Evolutionary conservation across 2,888 invertebrate genomes (phyloP).

Genomic region (Acanthosepion pharaonis): DNA sequence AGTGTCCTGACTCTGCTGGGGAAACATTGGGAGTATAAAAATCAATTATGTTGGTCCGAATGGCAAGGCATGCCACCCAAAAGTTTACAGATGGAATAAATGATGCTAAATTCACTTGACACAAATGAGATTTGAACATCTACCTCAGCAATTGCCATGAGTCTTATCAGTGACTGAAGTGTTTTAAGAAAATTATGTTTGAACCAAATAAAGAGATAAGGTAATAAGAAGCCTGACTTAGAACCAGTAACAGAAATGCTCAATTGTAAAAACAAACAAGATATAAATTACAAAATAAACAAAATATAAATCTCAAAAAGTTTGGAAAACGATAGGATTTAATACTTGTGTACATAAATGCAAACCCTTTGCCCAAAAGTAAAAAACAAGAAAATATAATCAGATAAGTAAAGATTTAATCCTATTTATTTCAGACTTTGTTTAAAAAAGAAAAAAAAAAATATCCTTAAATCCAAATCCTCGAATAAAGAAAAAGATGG

Average conservation of each 20-base stretch:
- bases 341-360: not conserved
- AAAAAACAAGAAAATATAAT: not conserved
- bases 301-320: not conserved
- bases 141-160: not conserved
- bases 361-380: not conserved
- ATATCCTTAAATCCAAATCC: constrained; percentile 1
- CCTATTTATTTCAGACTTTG: constrained; percentile 6
- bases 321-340: not conserved
- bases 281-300: too few relatives aligned
- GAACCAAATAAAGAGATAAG: not conserved
- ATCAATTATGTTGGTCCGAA: too few relatives aligned
- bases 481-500: not conserved
- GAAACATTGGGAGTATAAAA: too few relatives aligned
- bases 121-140: not conserved
- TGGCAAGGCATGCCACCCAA: too few relatives aligned
- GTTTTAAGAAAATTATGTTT: constrained; percentile 18
- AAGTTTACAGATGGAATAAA: not conserved
- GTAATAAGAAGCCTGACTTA: not conserved
- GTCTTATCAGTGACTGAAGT: not conserved
- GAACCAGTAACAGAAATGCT: not conserved
- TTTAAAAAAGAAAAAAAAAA: not conserved
- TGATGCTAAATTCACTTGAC: not conserved
- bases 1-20: too few relatives aligned
- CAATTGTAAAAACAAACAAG: too few relatives aligned
- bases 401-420: not conserved